Base-by-base conservation (phyloP, 23 tunicate species). In the Halocynthia aurantium region DNA sequence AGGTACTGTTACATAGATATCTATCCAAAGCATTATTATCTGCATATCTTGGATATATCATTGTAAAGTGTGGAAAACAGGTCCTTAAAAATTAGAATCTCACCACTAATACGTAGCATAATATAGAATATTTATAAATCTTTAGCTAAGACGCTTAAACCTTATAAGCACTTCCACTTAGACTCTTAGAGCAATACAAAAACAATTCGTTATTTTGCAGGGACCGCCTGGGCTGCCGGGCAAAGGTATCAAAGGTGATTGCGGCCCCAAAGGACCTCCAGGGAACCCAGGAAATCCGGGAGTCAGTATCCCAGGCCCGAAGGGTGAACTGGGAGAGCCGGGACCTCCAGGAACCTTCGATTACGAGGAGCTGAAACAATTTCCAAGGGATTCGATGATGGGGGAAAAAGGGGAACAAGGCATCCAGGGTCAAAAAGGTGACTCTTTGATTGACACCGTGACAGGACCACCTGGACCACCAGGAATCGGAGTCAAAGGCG, bases 201-300 rank as follows among this genome's bases (percentile, higher is more conserved):
- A 31, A 31, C 44, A 31, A 31, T 31, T 31, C 44, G 44, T 0
- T 15, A 68, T 68, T 12, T 50, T 63, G 8, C 67, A 62, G 72
- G 85, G 85, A 53, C 69, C 80, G 31, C 81, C 40, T 7, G 85
- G 78, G 31, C 69, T 69, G 7, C 81, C 40, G 8, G 85, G 78
- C 18, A 74, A 73, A 49, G 99, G 99, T 19, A 62, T 77, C 10
- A 89, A 96, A 55, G 99, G 98, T 44, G 49, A 70, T 6, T 84
- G 85, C 44, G 99, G 99, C 2, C 91, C 82, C 22, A 93, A 75
- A 69, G 99, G 98, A 58, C 89, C 85, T 2, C 77, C 83, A 50
- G 94, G 93, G 10, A 52, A 72, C 51, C 83, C 92, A 54, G 99
- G 99, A 8, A 63, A 60, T 12, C 83, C 86, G 10, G 98, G 98